phyloP scores from a whole-genome alignment of 2,113 vertebrate species.

The Diphyllodes magnificus region DNA sequence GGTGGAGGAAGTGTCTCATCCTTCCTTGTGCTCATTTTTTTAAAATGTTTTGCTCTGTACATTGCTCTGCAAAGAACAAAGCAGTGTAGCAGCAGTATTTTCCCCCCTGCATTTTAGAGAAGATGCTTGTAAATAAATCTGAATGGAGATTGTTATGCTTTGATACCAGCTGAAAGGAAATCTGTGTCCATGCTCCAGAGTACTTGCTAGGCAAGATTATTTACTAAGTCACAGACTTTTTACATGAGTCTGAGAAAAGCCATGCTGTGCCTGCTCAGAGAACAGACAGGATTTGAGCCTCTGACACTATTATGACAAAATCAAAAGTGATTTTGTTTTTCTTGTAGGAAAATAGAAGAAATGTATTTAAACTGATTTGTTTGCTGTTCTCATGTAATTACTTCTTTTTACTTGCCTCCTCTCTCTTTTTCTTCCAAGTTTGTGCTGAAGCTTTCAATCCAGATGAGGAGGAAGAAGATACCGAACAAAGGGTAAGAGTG shows the following conservation, averaged over 20 bases:
- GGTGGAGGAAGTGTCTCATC: not conserved
- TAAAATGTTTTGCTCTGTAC: not conserved
- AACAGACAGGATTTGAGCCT: not conserved
- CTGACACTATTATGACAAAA: not conserved
- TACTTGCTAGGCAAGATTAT: not conserved
- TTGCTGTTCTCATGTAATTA: not conserved
- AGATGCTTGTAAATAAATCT: not conserved
- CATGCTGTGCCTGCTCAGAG: not conserved
- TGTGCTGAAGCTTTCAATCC: conserved; percentile 96
- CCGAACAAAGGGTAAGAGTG: conserved; percentile 86
- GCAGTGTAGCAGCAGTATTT: not conserved
- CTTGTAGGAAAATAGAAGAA: not conserved
- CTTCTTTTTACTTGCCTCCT: not conserved
- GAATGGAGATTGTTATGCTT: not conserved
- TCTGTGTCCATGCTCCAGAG: not conserved
- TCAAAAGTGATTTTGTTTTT: not conserved
- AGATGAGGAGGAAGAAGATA: conserved; percentile 95
- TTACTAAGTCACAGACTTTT: not conserved
- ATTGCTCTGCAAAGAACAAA: not conserved
- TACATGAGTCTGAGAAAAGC: not conserved
- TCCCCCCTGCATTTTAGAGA: not conserved
- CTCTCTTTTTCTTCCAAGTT: conserved; percentile 71
- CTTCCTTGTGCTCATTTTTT: not conserved
- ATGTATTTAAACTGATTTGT: not conserved
- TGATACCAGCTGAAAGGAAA: not conserved